Conservation (phyloP, 2,888 invertebrate genomes). For the Acronicta alni region DNA sequence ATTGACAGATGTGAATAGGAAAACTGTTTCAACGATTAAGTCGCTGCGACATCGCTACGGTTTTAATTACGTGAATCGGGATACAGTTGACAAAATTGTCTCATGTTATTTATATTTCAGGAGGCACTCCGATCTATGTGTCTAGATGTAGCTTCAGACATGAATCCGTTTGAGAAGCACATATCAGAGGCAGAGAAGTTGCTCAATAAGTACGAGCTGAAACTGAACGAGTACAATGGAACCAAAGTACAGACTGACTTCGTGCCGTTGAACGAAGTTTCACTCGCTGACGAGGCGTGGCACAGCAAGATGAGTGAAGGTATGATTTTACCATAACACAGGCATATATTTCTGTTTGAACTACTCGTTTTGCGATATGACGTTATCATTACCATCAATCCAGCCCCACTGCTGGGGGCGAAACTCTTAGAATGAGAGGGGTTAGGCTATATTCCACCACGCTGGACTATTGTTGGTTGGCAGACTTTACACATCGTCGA, state of each 20-base stretch:
- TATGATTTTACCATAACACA: slow-evolving; percentile 42
- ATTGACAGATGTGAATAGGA: too few relatives aligned
- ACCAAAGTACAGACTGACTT: slow-evolving; percentile 78
- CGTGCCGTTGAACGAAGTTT: slow-evolving; percentile 80
- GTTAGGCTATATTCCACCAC: too few relatives aligned
- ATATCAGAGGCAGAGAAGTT: slow-evolving; percentile 87
- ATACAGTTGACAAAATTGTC: too few relatives aligned
- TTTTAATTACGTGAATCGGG: too few relatives aligned
- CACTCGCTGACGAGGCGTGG: slow-evolving; percentile 86
- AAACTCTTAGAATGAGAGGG: too few relatives aligned
- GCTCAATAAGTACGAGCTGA: slow-evolving; percentile 88
- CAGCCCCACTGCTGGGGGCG: too few relatives aligned
- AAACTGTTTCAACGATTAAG: too few relatives aligned
- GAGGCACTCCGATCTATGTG: slow-evolving; percentile 77
- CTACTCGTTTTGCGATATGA: slow-evolving; percentile 2
- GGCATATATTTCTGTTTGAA: not conserved
- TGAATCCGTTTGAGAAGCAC: slow-evolving; percentile 79
- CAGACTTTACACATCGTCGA: too few relatives aligned
- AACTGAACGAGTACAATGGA: slow-evolving; percentile 85
- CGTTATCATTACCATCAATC: too few relatives aligned
- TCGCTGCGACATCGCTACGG: too few relatives aligned
- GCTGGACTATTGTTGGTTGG: too few relatives aligned
- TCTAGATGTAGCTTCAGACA: slow-evolving; percentile 70
- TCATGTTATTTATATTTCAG: slow-evolving; percentile 54
- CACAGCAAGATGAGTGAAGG: slow-evolving; percentile 86